Conservation (phyloP, 1,140 invertebrate genomes). For the Dinothrombium tinctorium region DNA sequence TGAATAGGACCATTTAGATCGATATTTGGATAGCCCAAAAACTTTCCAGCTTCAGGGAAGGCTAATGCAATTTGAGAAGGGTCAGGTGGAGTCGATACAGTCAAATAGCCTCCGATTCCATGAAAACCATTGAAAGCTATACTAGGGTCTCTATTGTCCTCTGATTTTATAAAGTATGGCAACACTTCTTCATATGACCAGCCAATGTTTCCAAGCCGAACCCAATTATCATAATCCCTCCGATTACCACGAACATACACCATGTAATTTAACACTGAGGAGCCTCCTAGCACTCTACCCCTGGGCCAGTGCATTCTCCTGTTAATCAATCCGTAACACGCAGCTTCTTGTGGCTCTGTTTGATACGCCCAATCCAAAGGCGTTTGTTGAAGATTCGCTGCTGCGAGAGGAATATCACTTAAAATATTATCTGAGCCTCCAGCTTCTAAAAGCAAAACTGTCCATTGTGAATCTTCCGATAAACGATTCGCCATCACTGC, state of each 20-base stretch:
- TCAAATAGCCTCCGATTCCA: slow-evolving; percentile 46
- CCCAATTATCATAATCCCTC: slow-evolving; percentile 82
- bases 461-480: slow-evolving; percentile 41
- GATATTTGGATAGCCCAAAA: slow-evolving; percentile 49
- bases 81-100: slow-evolving; percentile 59
- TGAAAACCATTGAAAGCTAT: slow-evolving; percentile 54
- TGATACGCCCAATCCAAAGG: slow-evolving; percentile 57
- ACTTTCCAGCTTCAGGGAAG: slow-evolving; percentile 50
- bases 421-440: slow-evolving; percentile 73
- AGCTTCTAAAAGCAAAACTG: slow-evolving; percentile 63
- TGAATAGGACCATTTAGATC: slow-evolving; percentile 60
- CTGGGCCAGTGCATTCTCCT: slow-evolving; percentile 61
- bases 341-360: slow-evolving; percentile 57
- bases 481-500: slow-evolving; percentile 36
- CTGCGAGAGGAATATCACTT: slow-evolving; percentile 54
- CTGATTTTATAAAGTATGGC: slow-evolving; percentile 69
- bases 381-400: slow-evolving; percentile 59
- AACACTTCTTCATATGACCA: slow-evolving; percentile 70
- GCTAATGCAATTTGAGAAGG: slow-evolving; percentile 48
- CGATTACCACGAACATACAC: slow-evolving; percentile 78
- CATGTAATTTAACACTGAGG: slow-evolving; percentile 86
- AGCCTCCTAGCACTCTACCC: slow-evolving; percentile 51
- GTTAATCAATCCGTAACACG: slow-evolving; percentile 47
- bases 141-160: slow-evolving; percentile 66
- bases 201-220: slow-evolving; percentile 54